Conservation (phyloP, 2,888 invertebrate genomes). For the Oscheius sp. region DNA sequence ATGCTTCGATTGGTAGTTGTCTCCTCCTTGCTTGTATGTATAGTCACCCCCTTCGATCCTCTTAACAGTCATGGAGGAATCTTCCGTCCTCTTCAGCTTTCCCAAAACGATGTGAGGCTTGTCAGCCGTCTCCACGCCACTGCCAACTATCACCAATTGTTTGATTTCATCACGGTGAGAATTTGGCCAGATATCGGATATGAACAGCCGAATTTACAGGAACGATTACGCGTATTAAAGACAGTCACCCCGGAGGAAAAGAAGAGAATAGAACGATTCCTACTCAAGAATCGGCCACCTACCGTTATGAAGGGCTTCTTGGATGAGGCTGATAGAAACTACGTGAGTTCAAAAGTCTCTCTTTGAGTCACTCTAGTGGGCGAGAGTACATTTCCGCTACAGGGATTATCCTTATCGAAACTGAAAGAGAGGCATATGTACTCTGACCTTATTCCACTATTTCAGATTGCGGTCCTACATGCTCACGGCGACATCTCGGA, state of each 20-base stretch:
- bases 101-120: slow-evolving; percentile 12
- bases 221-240: not conserved
- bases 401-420: slow-evolving; percentile 4
- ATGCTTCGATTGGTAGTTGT: slow-evolving; percentile 23
- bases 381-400: not conserved
- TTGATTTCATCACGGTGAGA: slow-evolving; percentile 35
- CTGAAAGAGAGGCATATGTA: not conserved
- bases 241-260: slow-evolving; percentile 6
- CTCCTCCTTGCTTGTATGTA: not conserved
- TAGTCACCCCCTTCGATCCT: slow-evolving; percentile 21
- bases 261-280: slow-evolving; percentile 34
- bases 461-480: slow-evolving; percentile 34
- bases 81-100: slow-evolving; percentile 23
- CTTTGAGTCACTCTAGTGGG: too few species aligned
- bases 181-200: not conserved
- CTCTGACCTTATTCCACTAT: not conserved
- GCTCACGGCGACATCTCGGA: slow-evolving; percentile 8
- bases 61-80: slow-evolving; percentile 19
- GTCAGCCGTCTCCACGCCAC: slow-evolving; percentile 36
- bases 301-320: slow-evolving; percentile 17
- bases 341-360: slow-evolving; percentile 14
- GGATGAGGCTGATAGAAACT: slow-evolving; percentile 34
- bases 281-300: slow-evolving; percentile 30
- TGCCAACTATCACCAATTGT: slow-evolving; percentile 32
- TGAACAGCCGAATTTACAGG: slow-evolving; percentile 2